phyloP scores from a whole-genome alignment of 1,140 invertebrate species.

The Drosophila santomea region DNA sequence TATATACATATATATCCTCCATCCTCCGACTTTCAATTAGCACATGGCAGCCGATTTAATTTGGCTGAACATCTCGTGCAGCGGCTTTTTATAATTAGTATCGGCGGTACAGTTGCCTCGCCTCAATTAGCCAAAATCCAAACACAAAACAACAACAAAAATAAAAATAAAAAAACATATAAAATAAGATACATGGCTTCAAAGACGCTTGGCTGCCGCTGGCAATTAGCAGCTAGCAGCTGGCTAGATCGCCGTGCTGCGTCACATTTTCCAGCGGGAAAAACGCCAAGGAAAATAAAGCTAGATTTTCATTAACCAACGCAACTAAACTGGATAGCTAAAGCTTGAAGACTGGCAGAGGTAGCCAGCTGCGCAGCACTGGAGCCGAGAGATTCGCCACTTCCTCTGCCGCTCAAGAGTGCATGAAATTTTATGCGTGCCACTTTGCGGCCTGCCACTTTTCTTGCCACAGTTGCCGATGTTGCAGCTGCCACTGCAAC shows the following conservation, averaged over 20 bases:
- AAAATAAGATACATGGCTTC: constrained; percentile 26
- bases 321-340: too few relatives aligned
- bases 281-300: neutral
- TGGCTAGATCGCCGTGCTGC: constrained; percentile 18
- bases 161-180: neutral
- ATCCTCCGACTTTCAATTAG: constrained; percentile 33
- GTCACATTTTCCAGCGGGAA: neutral
- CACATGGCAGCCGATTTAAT: constrained; percentile 51
- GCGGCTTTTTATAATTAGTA: constrained; percentile 65
- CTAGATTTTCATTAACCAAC: neutral
- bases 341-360: too few relatives aligned
- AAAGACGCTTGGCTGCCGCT: constrained; percentile 38
- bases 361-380: neutral
- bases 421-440: constrained; percentile 84
- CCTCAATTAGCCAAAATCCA: constrained; percentile 64
- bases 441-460: constrained; percentile 55
- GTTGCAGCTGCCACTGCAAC: constrained; percentile 16
- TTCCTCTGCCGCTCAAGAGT: constrained; percentile 71
- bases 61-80: constrained; percentile 69
- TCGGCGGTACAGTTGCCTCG: constrained; percentile 69
- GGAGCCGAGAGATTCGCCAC: constrained; percentile 17
- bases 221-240: constrained; percentile 54
- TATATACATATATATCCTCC: neutral
- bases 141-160: too few relatives aligned
- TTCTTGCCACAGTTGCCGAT: constrained; percentile 14